Evolutionary conservation across 2,888 invertebrate species (phyloP).

Genomic region (Caenorhabditis zanzibari): DNA sequence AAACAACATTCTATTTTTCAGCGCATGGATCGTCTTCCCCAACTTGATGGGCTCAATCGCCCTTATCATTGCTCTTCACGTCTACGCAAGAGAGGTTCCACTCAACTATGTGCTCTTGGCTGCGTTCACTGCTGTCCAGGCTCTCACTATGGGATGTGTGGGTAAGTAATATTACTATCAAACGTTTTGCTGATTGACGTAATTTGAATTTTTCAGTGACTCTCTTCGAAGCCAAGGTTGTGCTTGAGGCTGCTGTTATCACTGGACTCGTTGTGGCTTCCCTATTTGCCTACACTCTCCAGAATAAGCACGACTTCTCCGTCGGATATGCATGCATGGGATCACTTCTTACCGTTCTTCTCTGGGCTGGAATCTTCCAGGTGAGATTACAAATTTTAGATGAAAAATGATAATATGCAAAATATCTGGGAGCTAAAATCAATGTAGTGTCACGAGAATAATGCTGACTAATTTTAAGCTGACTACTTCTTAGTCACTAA

Average conservation of each 20-base stretch:
- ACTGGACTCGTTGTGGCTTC: constrained; percentile 86
- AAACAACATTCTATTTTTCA: constrained; percentile 76
- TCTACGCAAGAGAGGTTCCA: constrained; percentile 90
- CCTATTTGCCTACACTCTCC: constrained; percentile 91
- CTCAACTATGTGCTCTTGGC: constrained; percentile 90
- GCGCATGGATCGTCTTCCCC: constrained; percentile 84
- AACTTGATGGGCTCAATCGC: constrained; percentile 86
- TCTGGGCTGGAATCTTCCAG: constrained; percentile 88
- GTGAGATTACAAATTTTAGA: no score
- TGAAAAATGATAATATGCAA: no score
- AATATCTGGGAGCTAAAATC: not conserved
- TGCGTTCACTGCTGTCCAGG: constrained; percentile 89
- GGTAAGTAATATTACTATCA: constrained; percentile 82
- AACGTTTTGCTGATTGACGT: not conserved
- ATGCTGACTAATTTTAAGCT: no score
- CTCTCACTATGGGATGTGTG: constrained; percentile 90
- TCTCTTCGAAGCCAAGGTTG: constrained; percentile 89
- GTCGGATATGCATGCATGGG: constrained; percentile 86
- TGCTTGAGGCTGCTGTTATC: constrained; percentile 90
- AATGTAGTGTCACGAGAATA: no score
- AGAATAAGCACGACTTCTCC: constrained; percentile 91
- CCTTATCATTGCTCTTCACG: constrained; percentile 88
- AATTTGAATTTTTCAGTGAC: constrained; percentile 86
- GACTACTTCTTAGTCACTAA: not conserved
- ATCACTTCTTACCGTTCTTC: constrained; percentile 85